Evolutionary conservation across 2,888 invertebrate genomes (phyloP).

Genomic region (Automeris io): DNA sequence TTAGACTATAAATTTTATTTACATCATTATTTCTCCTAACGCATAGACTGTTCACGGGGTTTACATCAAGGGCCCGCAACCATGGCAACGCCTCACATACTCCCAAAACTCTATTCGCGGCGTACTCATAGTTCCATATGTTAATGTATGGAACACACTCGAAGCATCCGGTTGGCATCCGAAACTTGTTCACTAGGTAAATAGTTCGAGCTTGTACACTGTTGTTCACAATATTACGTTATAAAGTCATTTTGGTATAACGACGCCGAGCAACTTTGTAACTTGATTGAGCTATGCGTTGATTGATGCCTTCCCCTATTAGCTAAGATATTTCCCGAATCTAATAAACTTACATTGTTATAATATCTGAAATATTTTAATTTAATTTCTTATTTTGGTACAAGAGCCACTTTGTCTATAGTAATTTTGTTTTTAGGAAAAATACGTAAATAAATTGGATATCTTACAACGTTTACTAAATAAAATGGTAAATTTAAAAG

Average conservation of each 20-base stretch:
- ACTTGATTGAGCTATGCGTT: constrained; percentile 31
- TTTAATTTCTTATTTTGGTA: too few relatives aligned
- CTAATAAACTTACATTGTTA: neutral
- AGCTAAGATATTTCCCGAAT: constrained; percentile 2
- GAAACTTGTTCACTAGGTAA: constrained; percentile 58
- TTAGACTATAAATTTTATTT: constrained; percentile 56
- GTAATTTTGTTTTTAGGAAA: too few relatives aligned
- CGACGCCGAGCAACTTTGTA: constrained; percentile 39
- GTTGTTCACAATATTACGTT: constrained; percentile 47
- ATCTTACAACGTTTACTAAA: too few relatives aligned
- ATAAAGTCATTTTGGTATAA: constrained; percentile 48
- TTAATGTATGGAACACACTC: constrained; percentile 37
- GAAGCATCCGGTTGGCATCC: constrained; percentile 48
- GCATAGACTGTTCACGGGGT: constrained; percentile 49
- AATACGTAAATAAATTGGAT: too few relatives aligned
- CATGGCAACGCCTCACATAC: constrained; percentile 54
- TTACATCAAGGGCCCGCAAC: constrained; percentile 47
- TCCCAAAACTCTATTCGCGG: constrained; percentile 54
- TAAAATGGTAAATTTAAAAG: too few relatives aligned
- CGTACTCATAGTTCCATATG: constrained; percentile 47
- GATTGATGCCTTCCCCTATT: constrained; percentile 9
- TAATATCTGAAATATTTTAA: too few relatives aligned
- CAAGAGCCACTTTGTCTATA: too few relatives aligned
- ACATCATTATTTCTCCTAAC: constrained; percentile 61
- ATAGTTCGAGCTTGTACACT: constrained; percentile 54